phyloP scores from a whole-genome alignment of 1,140 invertebrate species.

The Drosophila lacteicornis region DNA sequence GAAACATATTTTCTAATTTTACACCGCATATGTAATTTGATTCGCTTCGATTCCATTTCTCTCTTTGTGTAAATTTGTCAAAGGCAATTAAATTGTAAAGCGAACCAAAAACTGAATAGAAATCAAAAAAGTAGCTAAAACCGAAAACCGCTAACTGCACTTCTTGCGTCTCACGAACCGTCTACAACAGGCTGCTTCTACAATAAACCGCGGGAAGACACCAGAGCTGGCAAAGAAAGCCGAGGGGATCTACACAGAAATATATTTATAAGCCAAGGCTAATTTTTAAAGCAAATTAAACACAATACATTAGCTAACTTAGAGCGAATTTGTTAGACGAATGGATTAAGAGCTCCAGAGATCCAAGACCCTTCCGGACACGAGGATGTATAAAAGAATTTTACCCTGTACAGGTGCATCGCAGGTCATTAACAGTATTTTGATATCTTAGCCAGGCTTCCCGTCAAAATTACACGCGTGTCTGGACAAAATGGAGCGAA shows the following conservation, averaged over 20 bases:
- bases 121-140: conserved; percentile 63
- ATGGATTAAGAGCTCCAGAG: conserved; percentile 27
- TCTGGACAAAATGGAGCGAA: conserved; percentile 24
- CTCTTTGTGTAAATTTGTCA: conserved; percentile 35
- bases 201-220: conserved; percentile 52
- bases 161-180: conserved; percentile 77
- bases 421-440: conserved; percentile 43
- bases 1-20: conserved; percentile 51
- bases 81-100: conserved; percentile 53
- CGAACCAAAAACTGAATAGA: conserved; percentile 59
- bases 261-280: conserved; percentile 56
- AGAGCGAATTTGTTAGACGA: conserved; percentile 63
- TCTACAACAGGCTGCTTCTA: conserved; percentile 78
- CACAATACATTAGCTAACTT: conserved; percentile 49
- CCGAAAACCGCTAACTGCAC: conserved; percentile 47
- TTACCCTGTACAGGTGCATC: conserved; percentile 69
- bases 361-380: conserved; percentile 13
- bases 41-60: conserved; percentile 37
- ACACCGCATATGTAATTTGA: conserved; percentile 52
- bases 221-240: conserved; percentile 22
- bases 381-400: conserved; percentile 58
- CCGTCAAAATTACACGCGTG: conserved; percentile 54
- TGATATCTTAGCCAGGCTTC: conserved; percentile 55
- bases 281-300: conserved; percentile 40
- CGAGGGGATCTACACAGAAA: conserved; percentile 30